These are phyloP conservation scores for Paguma larvata DNA, from an alignment of 2,797 vertebrate genomes.

Conservation along the genomic window DNA sequence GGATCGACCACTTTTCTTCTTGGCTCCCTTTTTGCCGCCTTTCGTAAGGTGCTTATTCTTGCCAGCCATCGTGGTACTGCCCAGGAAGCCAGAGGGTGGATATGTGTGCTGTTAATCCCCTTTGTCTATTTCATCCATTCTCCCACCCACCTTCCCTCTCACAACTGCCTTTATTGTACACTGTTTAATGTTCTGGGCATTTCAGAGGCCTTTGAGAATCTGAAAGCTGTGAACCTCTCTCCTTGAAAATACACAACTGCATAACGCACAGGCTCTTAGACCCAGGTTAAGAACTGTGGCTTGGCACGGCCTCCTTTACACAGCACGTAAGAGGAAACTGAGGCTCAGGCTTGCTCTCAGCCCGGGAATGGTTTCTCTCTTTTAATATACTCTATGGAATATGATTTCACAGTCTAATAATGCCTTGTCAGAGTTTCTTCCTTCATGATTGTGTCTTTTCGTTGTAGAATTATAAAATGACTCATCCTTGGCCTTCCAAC, in stretches of 20 bases:
- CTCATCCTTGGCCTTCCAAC: not conserved
- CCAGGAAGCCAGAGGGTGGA: too few species aligned
- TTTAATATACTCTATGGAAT: not conserved
- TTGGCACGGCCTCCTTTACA: not conserved
- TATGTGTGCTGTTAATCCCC: not conserved
- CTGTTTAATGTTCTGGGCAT: not conserved
- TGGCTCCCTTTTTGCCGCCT: too few species aligned
- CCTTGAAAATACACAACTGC: not conserved
- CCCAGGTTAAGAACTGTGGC: not conserved
- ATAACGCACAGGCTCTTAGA: accelerated
- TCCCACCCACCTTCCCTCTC: not conserved
- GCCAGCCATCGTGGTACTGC: accelerated
- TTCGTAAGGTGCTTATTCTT: too few species aligned
- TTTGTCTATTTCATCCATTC: not conserved
- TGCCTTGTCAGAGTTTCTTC: not conserved
- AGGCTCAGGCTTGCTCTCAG: not conserved
- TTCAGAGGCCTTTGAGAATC: not conserved
- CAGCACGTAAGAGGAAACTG: accelerated
- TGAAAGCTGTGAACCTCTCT: not conserved
- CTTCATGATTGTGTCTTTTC: not conserved
- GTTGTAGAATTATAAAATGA: not conserved
- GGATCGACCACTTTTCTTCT: too few species aligned
- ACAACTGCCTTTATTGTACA: not conserved
- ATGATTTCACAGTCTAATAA: not conserved
- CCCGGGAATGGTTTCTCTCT: not conserved